Percentiles rank a stretch among this genome's conserved stretches.
Conservation (phyloP, 92 coral and sea anemone species). For the Porites cylindrica region DNA sequence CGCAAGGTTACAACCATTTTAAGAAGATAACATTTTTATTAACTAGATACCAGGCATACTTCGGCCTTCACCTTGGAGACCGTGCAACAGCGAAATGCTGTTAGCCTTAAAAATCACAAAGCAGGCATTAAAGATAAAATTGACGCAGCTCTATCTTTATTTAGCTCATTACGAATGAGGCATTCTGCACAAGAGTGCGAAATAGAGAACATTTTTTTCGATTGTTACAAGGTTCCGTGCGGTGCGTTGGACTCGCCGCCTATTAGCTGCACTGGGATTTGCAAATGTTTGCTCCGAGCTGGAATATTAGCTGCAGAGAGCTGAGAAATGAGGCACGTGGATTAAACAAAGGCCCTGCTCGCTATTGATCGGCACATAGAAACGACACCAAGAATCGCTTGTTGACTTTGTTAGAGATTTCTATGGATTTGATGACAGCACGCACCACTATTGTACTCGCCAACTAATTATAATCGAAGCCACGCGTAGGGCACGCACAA, state of each 20-base stretch:
- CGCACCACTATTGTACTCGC: conserved; percentile 78
- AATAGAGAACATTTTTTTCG: background rate
- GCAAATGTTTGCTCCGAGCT: conserved; percentile 33
- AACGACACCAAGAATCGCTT: conserved; percentile 52
- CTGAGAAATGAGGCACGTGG: conserved; percentile 68
- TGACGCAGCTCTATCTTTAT: background rate
- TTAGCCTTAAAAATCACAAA: background rate
- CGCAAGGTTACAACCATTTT: conserved; percentile 20
- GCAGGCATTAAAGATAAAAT: background rate
- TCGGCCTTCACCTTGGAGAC: conserved; percentile 47
- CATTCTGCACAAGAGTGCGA: conserved; percentile 12
- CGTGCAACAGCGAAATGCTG: conserved; percentile 12
- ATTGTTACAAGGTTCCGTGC: conserved; percentile 2
- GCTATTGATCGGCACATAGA: conserved; percentile 51
- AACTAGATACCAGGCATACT: conserved; percentile 46
- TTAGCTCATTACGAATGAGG: conserved; percentile 21
- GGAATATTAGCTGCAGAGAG: conserved; percentile 18
- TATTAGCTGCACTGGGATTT: conserved; percentile 32
- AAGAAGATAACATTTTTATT: conserved; percentile 24
- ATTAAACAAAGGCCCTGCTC: conserved; percentile 24
- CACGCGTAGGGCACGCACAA: conserved; percentile 93
- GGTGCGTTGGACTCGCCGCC: conserved; percentile 1
- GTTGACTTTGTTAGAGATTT: conserved; percentile 74
- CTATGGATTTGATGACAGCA: conserved; percentile 65
- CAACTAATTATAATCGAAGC: conserved; percentile 80